Conservation (phyloP, 2,797 vertebrate species). For the Botia kubotai region DNA sequence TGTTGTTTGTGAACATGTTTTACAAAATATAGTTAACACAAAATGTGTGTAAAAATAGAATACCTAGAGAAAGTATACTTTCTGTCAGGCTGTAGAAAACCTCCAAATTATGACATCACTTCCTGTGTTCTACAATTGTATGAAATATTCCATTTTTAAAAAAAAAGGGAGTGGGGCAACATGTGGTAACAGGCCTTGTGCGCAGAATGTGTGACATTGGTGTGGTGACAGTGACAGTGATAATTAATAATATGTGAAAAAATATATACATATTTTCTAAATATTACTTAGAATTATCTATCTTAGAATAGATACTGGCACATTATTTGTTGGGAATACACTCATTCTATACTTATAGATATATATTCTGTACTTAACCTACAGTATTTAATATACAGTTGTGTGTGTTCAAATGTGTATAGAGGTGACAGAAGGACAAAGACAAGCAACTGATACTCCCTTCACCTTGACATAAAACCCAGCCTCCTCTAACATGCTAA, state of each 20-base stretch:
- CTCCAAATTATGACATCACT: neutral
- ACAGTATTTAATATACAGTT: too few relatives aligned
- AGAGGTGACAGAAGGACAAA: constrained; percentile 27
- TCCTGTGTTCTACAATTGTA: neutral
- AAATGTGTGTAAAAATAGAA: neutral
- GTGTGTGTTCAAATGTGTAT: neutral
- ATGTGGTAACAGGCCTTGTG: neutral
- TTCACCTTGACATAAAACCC: constrained; percentile 34
- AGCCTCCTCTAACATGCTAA: constrained; percentile 28
- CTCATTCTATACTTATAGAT: neutral
- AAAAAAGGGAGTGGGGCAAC: neutral
- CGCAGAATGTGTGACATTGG: neutral
- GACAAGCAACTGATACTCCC: constrained; percentile 13
- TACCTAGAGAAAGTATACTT: neutral
- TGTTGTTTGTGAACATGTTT: neutral
- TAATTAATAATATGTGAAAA: neutral
- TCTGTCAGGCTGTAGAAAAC: neutral
- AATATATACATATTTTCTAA: too few relatives aligned
- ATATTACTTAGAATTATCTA: neutral
- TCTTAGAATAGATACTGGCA: neutral
- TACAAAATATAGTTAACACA: neutral
- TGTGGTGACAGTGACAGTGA: too few relatives aligned
- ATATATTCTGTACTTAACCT: too few relatives aligned
- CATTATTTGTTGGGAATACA: neutral
- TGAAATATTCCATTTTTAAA: neutral